Evolutionary conservation across 2,888 invertebrate genomes (phyloP), one percentile per base, ranked within the genome.

Genomic region (Trichopria drosophilae): DNA sequence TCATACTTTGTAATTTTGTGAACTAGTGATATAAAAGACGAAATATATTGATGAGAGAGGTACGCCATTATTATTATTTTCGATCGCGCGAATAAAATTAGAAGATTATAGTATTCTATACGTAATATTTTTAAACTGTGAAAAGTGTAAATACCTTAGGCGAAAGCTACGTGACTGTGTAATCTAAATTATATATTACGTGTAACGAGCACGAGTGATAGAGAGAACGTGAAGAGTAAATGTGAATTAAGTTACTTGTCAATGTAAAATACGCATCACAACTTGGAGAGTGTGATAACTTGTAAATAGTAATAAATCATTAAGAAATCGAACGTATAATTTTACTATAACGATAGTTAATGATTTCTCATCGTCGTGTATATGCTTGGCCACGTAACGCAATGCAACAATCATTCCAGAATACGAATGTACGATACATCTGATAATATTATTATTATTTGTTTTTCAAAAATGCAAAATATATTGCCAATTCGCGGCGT

Each of bases 381-480:
- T 63, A 71, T 67, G 71, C 66, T 68, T 68, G 64, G 58, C 54
- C 54, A 51, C 29, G 37, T 40, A 51, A 52, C n/a, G n/a, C n/a
- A n/a, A n/a, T n/a, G n/a, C n/a, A 49, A 54, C 42, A 51, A 43
- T 41, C 26, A 41, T 55, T 54, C 51, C 59, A 55, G 53, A 51
- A 52, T 58, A 57, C 61, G 57, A 58, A 51, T 67, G 65, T 68
- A 71, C 59, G 48, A 67, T 66, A 67, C n/a, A n/a, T n/a, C n/a
- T n/a, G n/a, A n/a, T n/a, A n/a, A n/a, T n/a, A n/a, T n/a, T 65
- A 64, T 63, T 62, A 55, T 55, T 58, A 67, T 64, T 67, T 72
- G 68, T 69, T 70, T 71, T 64, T 65, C 65, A 68, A 66, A 70
- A 63, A 66, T 61, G 57, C 53, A 60, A 70, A 71, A 71, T 71